Conservation (phyloP, 1,140 invertebrate genomes). For the Hirudo medicinalis region DNA sequence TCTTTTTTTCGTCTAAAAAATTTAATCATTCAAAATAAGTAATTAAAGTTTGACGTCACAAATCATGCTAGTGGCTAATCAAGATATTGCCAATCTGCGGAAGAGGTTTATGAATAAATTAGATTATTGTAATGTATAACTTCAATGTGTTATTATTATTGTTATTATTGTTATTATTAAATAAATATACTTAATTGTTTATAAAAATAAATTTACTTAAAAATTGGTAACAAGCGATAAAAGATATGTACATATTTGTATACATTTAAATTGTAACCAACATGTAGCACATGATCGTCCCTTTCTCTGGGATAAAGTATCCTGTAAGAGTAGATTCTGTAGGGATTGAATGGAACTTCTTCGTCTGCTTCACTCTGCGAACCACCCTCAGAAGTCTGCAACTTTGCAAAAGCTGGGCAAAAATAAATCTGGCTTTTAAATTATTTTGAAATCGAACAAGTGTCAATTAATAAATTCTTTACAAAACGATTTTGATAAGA, state of each 20-base stretch:
- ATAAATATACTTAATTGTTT: too few species aligned
- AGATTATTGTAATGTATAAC: too few species aligned
- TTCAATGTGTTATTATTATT: neutral
- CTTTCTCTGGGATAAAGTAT: neutral
- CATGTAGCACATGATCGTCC: neutral
- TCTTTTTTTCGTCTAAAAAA: neutral
- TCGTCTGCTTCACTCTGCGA: neutral
- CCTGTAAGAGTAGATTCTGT: slow-evolving; percentile 6
- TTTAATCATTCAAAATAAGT: too few species aligned
- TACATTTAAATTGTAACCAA: neutral
- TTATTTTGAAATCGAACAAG: too few species aligned
- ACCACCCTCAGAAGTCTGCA: neutral
- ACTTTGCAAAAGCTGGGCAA: neutral
- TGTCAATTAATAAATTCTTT: too few species aligned
- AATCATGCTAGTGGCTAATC: too few species aligned
- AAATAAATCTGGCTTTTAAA: too few species aligned
- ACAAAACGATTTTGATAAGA: too few species aligned
- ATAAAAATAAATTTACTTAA: too few species aligned
- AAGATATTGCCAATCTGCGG: too few species aligned
- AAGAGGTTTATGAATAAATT: neutral
- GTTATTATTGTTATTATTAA: neutral
- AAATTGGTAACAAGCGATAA: neutral
- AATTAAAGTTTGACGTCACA: too few species aligned
- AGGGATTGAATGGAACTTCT: neutral
- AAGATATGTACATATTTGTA: neutral